These are phyloP conservation scores for Micronycteris hirsuta DNA, from an alignment of 2,113 vertebrate species.

Conservation along the genomic window DNA sequence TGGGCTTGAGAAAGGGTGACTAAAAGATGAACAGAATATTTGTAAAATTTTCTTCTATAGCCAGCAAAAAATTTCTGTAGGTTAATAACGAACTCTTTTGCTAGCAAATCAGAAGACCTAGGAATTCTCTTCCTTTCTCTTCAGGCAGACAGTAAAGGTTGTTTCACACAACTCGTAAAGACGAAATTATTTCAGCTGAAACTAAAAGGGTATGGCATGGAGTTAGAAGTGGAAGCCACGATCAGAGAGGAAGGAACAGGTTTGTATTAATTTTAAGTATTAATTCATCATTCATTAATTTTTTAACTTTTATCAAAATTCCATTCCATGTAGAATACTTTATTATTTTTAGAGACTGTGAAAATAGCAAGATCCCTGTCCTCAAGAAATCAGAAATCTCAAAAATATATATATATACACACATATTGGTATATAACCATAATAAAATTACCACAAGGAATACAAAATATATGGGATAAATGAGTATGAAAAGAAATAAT, in stretches of 20 bases:
- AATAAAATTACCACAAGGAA: background rate
- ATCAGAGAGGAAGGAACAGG: conserved; percentile 83
- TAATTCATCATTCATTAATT: background rate
- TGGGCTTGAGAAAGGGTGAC: background rate
- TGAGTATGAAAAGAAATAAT: background rate
- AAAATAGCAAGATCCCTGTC: background rate
- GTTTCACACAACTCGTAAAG: conserved; percentile 69
- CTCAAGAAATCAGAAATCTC: background rate
- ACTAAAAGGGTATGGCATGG: conserved; percentile 61
- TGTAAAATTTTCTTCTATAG: background rate
- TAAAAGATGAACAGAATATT: background rate
- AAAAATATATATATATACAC: background rate
- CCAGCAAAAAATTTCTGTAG: background rate
- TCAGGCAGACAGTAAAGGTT: conserved; percentile 78
- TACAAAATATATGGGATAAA: background rate
- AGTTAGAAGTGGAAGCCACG: conserved; percentile 74
- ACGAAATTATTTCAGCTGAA: conserved; percentile 75
- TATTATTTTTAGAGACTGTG: background rate
- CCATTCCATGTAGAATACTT: background rate
- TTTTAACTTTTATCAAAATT: background rate
- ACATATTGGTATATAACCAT: background rate
- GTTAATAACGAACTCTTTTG: background rate
- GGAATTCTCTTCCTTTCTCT: conserved; percentile 24
- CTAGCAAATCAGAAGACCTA: background rate
- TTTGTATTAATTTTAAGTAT: conserved; percentile 19